phyloP scores from a whole-genome alignment of 2,113 vertebrate species.

The Ivindomyrus marchei region DNA sequence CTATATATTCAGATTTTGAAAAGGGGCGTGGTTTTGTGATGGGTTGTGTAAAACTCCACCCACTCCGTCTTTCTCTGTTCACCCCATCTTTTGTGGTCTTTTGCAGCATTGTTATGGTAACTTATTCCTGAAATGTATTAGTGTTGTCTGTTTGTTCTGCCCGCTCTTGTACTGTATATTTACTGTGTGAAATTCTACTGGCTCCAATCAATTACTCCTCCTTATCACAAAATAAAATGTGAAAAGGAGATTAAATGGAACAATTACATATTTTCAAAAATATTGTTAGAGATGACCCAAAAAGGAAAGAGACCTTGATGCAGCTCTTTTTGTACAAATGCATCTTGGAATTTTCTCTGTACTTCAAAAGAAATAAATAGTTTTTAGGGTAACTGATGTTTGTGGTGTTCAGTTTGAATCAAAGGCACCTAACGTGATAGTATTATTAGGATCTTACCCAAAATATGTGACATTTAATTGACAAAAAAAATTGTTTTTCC shows the following conservation, averaged over 20 bases:
- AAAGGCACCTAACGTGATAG: not conserved
- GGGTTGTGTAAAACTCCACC: not conserved
- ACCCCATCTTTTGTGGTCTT: not conserved
- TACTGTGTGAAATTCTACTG: conserved; percentile 25
- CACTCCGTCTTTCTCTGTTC: not conserved
- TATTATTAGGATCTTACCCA: not conserved
- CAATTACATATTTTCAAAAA: conserved; percentile 18
- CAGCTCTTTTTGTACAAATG: conserved; percentile 26
- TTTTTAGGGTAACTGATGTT: conserved; percentile 21
- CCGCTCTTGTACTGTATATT: conserved; percentile 27
- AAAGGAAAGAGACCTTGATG: not conserved
- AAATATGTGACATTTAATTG: not conserved
- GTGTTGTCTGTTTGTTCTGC: conserved; percentile 9
- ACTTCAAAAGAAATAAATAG: conserved; percentile 25
- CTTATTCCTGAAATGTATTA: conserved; percentile 5
- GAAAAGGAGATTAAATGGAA: conserved; percentile 1
- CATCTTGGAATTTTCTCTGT: conserved; percentile 22
- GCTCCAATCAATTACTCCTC: conserved; percentile 19
- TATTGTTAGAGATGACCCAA: not conserved
- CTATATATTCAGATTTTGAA: not conserved
- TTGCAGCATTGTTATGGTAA: conserved; percentile 1
- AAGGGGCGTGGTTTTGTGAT: not conserved
- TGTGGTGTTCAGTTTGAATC: not conserved
- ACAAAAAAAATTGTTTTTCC: not conserved
- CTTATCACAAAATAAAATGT: conserved; percentile 17